Evolutionary conservation across 2,888 invertebrate genomes (phyloP), one percentile per base, ranked within the genome.

Genomic region (Lithophane semibrunnea): DNA sequence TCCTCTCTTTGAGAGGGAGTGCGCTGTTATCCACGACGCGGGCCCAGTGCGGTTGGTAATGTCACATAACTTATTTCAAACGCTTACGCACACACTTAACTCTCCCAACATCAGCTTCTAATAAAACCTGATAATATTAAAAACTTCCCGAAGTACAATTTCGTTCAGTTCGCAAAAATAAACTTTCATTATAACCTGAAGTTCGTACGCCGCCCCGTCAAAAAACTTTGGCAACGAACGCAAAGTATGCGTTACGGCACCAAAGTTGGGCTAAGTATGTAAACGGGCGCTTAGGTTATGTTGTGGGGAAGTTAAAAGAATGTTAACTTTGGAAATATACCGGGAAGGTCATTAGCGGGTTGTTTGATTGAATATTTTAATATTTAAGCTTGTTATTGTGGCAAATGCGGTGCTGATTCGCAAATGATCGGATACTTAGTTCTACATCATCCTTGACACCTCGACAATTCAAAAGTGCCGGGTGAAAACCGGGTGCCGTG

Each of bases 181-280:
- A 87, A 82, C 73, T 85, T 82, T 69, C 72, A 87, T 86, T 85
- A 87, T 85, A 86, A 74, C 63, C 61, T 3, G 73, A 86, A 86
- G 68, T 87, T 82, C 12, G 42, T 72, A 61, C 77, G 66, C 75
- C 74, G 61, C 78, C 82, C 75, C 74, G 61, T 80, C 82, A 80
- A 82, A 78, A 87, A 87, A 82, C 60, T 87, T 80, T 13, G 13
- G 0, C 24, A 72, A 66, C 65, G 56, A 73, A 75, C 52, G 61
- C 61, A 68, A 77, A 82, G 78, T 80, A 78, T 78, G 72, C 37
- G 72, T 86, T 77, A 83, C 75, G 63, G n/a, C 9, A 3, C 47
- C 2, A 79, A 73, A 82, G 66, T 75, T 78, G 37, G n/a, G 47
- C 49, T 65, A 63, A 83, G 78, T 80, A 75, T 79, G 60, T 76